Evolutionary conservation across 2,888 invertebrate genomes (phyloP).

Genomic region (Dryocosmus kuriphilus): DNA sequence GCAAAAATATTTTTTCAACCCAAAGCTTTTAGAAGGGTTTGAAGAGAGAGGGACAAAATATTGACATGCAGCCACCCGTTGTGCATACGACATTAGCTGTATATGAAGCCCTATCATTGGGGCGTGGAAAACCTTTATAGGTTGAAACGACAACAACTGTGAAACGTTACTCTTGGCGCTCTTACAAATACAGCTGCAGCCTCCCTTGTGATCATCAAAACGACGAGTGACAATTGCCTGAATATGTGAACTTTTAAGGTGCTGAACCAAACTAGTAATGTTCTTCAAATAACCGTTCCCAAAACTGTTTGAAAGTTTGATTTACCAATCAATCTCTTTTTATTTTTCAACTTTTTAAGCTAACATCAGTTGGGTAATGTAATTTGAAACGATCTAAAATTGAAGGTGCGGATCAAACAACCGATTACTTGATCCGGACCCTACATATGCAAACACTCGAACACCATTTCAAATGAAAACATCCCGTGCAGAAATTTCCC

Average conservation of each 20-base stretch:
- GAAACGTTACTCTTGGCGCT: conserved; percentile 21
- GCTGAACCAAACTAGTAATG: neutral
- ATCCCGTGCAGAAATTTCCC: no score
- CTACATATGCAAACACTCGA: no score
- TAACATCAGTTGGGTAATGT: no score
- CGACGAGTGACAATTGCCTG: conserved; percentile 17
- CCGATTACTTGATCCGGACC: no score
- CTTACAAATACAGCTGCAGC: conserved; percentile 33
- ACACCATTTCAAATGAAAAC: no score
- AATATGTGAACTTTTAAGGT: neutral
- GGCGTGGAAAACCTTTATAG: conserved; percentile 24
- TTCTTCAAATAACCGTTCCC: neutral
- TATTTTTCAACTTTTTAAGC: no score
- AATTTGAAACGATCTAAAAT: no score
- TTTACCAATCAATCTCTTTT: no score
- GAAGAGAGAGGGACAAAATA: conserved; percentile 23
- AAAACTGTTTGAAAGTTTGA: neutral
- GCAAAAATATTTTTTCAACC: conserved; percentile 9
- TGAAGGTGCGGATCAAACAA: no score
- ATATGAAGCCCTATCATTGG: conserved; percentile 28
- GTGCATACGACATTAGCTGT: conserved; percentile 25
- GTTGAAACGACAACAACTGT: conserved; percentile 28
- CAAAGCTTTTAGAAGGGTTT: neutral
- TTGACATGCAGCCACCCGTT: conserved; percentile 18
- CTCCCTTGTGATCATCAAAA: neutral